phyloP scores from a whole-genome alignment of 2,113 vertebrate genomes.

The Siniperca chuatsi region DNA sequence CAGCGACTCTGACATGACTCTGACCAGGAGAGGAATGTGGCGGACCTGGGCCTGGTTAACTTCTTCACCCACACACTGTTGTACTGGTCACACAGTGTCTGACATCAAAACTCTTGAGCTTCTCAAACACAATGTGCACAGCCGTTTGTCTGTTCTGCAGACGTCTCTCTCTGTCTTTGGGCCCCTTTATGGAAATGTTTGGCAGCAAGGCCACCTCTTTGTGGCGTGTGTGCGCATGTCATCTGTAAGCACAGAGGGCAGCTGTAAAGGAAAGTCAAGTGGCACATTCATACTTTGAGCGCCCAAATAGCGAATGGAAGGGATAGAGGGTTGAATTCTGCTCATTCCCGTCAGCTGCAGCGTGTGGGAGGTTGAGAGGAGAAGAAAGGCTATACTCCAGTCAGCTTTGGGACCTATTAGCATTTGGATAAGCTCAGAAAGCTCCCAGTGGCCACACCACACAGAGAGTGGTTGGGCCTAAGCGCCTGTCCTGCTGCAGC shows the following conservation, averaged over 20 bases:
- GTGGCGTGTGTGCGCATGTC: constrained; percentile 56
- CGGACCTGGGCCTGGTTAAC: constrained; percentile 70
- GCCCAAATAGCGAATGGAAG: constrained; percentile 59
- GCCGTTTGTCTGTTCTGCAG: constrained; percentile 75
- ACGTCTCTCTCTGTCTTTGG: constrained; percentile 70
- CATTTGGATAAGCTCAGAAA: constrained; percentile 83
- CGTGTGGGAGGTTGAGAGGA: constrained; percentile 79
- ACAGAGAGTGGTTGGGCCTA: constrained; percentile 70
- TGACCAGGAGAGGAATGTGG: constrained; percentile 67
- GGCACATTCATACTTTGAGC: constrained; percentile 76
- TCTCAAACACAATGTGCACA: constrained; percentile 68
- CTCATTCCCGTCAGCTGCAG: constrained; percentile 72
- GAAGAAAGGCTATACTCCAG: constrained; percentile 76
- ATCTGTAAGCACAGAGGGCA: constrained; percentile 71
- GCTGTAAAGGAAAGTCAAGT: constrained; percentile 80
- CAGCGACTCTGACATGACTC: constrained; percentile 55
- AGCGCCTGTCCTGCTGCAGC: constrained; percentile 60
- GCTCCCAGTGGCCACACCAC: constrained; percentile 74
- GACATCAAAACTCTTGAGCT: constrained; percentile 76
- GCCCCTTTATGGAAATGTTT: constrained; percentile 78
- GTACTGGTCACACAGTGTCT: constrained; percentile 66
- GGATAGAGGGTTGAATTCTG: constrained; percentile 70
- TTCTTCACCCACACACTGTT: constrained; percentile 75
- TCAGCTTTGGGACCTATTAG: constrained; percentile 82
- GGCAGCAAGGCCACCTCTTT: constrained; percentile 64